These are phyloP conservation scores for Myrmecobius fasciatus DNA, from an alignment of 2,113 vertebrate genomes.

Conservation along the genomic window DNA sequence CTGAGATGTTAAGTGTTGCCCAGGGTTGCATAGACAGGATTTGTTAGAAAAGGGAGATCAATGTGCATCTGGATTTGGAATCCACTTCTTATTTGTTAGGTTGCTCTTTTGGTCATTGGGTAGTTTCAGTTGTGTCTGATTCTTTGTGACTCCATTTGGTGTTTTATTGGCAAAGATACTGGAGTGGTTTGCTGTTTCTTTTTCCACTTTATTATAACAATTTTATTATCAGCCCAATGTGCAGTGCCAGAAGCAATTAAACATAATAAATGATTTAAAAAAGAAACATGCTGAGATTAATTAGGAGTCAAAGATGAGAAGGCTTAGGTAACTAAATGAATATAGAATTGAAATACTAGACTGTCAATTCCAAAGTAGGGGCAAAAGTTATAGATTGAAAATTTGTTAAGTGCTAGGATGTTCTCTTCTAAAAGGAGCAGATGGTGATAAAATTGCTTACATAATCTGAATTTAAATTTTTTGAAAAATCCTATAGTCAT, in stretches of 20 bases:
- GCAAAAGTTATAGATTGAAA: background rate
- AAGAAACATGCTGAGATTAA: background rate
- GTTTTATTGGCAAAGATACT: background rate
- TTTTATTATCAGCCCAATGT: background rate
- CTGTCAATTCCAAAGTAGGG: background rate
- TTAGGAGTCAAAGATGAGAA: conserved; percentile 17
- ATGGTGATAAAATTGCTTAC: background rate
- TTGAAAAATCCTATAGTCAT: background rate
- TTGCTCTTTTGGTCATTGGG: background rate
- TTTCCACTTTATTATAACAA: background rate
- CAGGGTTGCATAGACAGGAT: background rate
- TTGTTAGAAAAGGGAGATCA: background rate
- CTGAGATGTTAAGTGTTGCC: background rate
- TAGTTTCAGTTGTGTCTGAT: background rate
- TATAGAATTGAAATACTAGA: background rate
- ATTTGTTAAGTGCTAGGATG: background rate
- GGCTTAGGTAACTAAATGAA: background rate
- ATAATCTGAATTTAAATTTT: background rate
- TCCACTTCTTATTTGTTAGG: background rate
- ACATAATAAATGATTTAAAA: background rate
- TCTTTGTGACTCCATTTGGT: background rate
- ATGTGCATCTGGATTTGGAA: background rate
- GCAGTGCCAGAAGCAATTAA: background rate
- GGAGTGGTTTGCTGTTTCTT: background rate
- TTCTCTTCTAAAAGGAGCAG: background rate